Base-by-base conservation (phyloP, 2,888 invertebrate genomes). In the Oscheius sp. region DNA sequence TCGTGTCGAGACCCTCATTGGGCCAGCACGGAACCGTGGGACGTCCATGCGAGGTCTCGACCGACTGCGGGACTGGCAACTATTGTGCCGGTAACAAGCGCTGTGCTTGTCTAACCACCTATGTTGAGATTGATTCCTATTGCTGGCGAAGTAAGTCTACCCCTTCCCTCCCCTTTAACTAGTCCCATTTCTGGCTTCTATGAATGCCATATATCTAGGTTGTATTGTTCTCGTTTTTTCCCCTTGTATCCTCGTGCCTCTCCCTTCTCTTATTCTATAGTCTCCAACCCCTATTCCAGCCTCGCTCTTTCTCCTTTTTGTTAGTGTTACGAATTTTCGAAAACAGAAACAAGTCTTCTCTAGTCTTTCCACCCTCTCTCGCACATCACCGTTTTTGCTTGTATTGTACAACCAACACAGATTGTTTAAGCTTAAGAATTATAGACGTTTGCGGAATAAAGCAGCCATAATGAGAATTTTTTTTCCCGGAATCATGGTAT, bases 71-170 rank as follows among this genome's bases (percentile, higher is more conserved):
- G 60, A 86, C 86, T 32, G 88, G 88, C 53, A 86, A 86, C 76
- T 88, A 88, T 79, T 88, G 88, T 79, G 88, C 87, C 48, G 87
- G 88, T 48, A 88, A 89, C 77, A 87, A 89, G 80, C 82, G 86
- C 21, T 88, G 88, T 74, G 88, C 88, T n/a, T 88, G 88, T 74
- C 81, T 88, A 55, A 85, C 88, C 32, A 88, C 87, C 35, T 89
- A 88, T 76, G 88, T 88, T 42, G 87, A 87, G 77, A 88, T 88
- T 81, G 86, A 89, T 79, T 85, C 85, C 53, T 88, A 87, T 76
- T 88, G 88, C 76, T 88, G 88, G 88, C 79, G 86, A 81, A 88
- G 88, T 88, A 74, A 81, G 88, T 85, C 29, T 51, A 13, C n/a
- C 59, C 4, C n/a, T 10, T 59, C 70, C 32, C 50, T 9, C 37